Evolutionary conservation across 37 sponge, comb jelly and placozoan species (phyloP).

Genomic region (Beroe ovata): DNA sequence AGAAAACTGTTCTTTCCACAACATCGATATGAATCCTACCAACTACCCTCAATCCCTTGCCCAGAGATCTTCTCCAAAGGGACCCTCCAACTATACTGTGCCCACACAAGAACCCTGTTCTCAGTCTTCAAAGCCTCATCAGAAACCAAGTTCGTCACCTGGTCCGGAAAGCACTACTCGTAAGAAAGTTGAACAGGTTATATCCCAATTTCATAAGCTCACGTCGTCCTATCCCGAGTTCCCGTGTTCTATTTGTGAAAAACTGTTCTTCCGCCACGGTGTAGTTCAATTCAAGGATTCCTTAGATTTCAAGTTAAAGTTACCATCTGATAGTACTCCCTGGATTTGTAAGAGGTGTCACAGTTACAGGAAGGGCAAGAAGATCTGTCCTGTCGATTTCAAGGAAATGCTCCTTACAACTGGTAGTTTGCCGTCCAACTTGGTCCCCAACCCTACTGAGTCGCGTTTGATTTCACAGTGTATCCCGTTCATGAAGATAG

Average conservation of each 20-base stretch:
- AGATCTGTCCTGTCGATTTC: background rate
- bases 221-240: constrained; percentile 13
- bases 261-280: constrained; percentile 9
- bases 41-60: background rate
- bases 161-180: constrained; percentile 1
- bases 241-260: constrained; percentile 14
- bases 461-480: background rate
- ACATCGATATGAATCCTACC: background rate
- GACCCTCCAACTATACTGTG: background rate
- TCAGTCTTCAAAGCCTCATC: background rate
- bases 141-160: background rate
- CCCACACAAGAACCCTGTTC: too few species aligned
- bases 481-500: constrained; percentile 36
- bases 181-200: background rate
- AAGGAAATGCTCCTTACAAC: background rate
- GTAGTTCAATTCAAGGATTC: background rate
- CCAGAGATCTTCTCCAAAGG: background rate
- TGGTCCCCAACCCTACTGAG: constrained; percentile 9
- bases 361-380: background rate
- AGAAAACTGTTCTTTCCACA: background rate
- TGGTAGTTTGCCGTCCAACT: background rate
- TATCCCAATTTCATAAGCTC: background rate
- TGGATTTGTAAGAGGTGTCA: background rate
- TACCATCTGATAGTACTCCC: background rate
- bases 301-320: background rate